Percentiles rank a stretch among this genome's conserved stretches.
These are phyloP conservation scores for Apolygus lucorum DNA, from an alignment of 1,140 invertebrate species.

Conservation along the genomic window DNA sequence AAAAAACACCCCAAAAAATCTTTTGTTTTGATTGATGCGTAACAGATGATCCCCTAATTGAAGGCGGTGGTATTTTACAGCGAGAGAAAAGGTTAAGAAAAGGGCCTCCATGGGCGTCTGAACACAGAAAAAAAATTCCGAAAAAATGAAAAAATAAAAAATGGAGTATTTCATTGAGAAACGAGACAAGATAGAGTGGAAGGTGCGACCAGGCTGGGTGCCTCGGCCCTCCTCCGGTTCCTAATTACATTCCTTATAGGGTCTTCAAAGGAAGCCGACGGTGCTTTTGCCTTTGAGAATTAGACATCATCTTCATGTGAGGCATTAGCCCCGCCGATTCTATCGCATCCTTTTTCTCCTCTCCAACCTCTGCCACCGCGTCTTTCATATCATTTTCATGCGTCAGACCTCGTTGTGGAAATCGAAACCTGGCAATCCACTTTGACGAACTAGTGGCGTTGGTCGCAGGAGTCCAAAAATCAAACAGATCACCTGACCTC, in stretches of 20 bases:
- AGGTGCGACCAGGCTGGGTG: neutral
- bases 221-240: neutral
- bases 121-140: too few relatives aligned
- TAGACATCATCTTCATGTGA: slow-evolving; percentile 3
- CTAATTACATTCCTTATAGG: neutral
- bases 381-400: too few relatives aligned
- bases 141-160: neutral
- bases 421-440: too few relatives aligned
- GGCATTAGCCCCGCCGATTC: too few relatives aligned
- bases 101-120: neutral
- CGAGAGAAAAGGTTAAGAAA: neutral
- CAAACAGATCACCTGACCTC: too few relatives aligned
- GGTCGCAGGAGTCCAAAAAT: too few relatives aligned
- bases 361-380: too few relatives aligned
- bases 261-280: neutral
- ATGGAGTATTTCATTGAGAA: neutral
- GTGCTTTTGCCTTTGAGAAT: neutral
- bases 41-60: neutral
- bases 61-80: neutral
- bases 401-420: too few relatives aligned
- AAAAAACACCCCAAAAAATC: too few relatives aligned
- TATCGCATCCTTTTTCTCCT: too few relatives aligned
- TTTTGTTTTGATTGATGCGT: neutral
- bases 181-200: neutral
- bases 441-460: too few relatives aligned